Evolutionary conservation across 37 sponge, comb jelly and placozoan genomes (phyloP), one percentile per base, ranked within the genome.

Genomic region (Ephydatia muelleri): DNA sequence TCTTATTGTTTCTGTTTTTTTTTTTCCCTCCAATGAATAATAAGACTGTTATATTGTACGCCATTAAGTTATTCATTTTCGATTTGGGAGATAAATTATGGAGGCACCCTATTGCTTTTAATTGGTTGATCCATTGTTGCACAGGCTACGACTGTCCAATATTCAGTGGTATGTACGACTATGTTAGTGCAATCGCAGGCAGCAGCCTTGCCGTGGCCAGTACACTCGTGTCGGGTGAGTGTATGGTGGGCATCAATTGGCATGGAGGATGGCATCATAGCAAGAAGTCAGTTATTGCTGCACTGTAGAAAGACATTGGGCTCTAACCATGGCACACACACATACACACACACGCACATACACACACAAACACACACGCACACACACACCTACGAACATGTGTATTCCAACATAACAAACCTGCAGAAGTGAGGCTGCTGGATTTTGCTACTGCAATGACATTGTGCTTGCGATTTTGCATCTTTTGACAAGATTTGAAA

Each of bases 371-470:
- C 39, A 74, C 11, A 37, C 8, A 77, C 8, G 5, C 73, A 48
- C 32, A 2, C 26, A 23, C 35, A 32, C 68, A 29, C 78, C n/a
- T n/a, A n/a, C n/a, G n/a, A n/a, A n/a, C n/a, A n/a, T n/a, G n/a
- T n/a, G n/a, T n/a, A n/a, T n/a, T n/a, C n/a, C n/a, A n/a, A n/a
- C n/a, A n/a, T n/a, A n/a, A n/a, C 74, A 43, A 49, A 69, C 71
- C 8, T 79, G 40, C 28, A 89, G 89, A 37, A 83, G 84, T 38
- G 81, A 70, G 68, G 97, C 97, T 2, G 66, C 86, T 70, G 97
- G 97, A 6, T 94, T 84, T 83, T 96, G 97, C 74, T 96, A 96
- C 73, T 80, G 86, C 77, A 96, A 96, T 84, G 97, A 96, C 74
- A 87, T 94, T 69, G 97, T 96, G 1, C 66, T 96, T 68, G 90